phyloP scores from a whole-genome alignment of 2,113 vertebrate species.

The Colinus virginianus region DNA sequence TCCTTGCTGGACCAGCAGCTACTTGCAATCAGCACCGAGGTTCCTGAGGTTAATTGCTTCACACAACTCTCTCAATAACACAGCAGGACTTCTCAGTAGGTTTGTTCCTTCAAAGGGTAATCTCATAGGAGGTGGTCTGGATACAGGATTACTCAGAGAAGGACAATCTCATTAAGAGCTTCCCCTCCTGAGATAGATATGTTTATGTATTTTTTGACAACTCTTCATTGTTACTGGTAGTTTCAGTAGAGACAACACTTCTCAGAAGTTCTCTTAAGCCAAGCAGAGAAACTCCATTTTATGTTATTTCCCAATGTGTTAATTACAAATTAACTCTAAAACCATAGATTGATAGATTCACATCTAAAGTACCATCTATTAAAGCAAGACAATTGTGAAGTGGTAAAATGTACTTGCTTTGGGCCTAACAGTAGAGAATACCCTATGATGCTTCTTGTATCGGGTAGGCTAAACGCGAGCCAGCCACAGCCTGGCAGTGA shows the following conservation, averaged over 20 bases:
- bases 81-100: constrained; percentile 46
- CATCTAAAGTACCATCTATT: neutral
- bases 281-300: neutral
- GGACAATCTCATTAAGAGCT: constrained; percentile 65
- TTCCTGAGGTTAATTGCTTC: constrained; percentile 30
- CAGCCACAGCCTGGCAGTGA: neutral
- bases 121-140: constrained; percentile 53
- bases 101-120: constrained; percentile 50
- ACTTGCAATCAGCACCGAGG: constrained; percentile 16
- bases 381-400: neutral
- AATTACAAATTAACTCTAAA: neutral
- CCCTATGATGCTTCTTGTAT: neutral
- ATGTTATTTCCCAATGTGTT: neutral
- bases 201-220: constrained; percentile 47
- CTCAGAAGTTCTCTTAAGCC: neutral
- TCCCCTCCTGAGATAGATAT: constrained; percentile 7
- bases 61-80: neutral
- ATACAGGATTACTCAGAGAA: constrained; percentile 48
- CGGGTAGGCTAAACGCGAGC: neutral
- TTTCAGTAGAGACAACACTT: neutral
- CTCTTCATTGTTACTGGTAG: neutral
- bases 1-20: neutral
- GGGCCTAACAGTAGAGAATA: neutral
- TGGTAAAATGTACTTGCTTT: neutral
- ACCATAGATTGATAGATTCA: neutral